Evolutionary conservation across 2,888 invertebrate genomes (phyloP).

Genomic region (Drosophila fungiperda): DNA sequence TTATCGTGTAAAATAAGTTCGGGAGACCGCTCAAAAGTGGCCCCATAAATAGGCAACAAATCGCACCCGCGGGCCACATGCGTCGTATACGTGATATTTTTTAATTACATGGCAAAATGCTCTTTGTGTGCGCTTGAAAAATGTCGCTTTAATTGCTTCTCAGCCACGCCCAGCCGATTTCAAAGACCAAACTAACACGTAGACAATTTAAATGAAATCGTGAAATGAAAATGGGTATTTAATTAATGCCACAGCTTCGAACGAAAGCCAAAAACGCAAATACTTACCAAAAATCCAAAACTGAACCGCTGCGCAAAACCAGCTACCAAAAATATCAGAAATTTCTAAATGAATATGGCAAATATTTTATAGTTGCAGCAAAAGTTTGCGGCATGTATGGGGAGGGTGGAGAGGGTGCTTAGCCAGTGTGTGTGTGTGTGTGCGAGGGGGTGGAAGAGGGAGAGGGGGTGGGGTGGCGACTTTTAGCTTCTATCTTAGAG

Average conservation of each 20-base stretch:
- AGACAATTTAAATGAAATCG: slow-evolving; percentile 23
- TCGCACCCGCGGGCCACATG: slow-evolving; percentile 69
- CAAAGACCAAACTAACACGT: slow-evolving; percentile 32
- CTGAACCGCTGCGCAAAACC: slow-evolving; percentile 8
- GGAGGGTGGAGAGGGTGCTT: no score
- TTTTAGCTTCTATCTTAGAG: not conserved
- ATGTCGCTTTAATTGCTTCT: slow-evolving; percentile 65
- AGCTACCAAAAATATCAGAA: slow-evolving; percentile 27
- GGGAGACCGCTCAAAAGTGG: slow-evolving; percentile 40
- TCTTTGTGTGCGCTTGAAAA: slow-evolving; percentile 53
- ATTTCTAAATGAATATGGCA: slow-evolving; percentile 57
- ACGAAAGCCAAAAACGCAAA: slow-evolving; percentile 26
- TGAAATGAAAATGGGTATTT: slow-evolving; percentile 58
- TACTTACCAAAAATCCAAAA: slow-evolving; percentile 13
- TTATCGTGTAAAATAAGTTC: slow-evolving; percentile 55
- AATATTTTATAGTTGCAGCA: slow-evolving; percentile 66
- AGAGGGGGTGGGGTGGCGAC: not conserved
- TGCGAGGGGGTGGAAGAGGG: not conserved
- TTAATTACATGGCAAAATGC: slow-evolving; percentile 69
- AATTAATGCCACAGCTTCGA: slow-evolving; percentile 57
- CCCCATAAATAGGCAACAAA: slow-evolving; percentile 69
- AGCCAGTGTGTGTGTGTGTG: not conserved
- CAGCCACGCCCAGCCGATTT: slow-evolving; percentile 15
- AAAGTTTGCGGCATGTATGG: slow-evolving; percentile 40
- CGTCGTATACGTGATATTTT: slow-evolving; percentile 77